Percentiles rank a stretch among this genome's conserved stretches.
These are phyloP conservation scores for Diceros bicornis DNA, from an alignment of 2,797 vertebrate species.

Conservation along the genomic window DNA sequence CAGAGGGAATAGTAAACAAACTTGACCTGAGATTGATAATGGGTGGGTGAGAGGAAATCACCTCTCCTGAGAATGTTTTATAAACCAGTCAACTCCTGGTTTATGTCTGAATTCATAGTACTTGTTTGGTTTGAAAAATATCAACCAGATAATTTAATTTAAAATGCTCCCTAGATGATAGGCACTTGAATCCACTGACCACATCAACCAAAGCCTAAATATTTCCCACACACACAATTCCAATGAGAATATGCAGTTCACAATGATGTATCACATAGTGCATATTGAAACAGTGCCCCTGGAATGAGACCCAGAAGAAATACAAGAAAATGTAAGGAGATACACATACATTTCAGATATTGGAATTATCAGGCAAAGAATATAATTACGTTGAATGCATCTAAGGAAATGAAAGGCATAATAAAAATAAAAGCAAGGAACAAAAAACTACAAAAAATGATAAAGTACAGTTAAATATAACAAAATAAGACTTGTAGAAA, in stretches of 20 bases:
- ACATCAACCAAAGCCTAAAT: not conserved
- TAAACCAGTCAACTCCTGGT: not conserved
- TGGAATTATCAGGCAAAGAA: not conserved
- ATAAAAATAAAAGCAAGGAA: not conserved
- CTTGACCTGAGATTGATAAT: not conserved
- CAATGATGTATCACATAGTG: not conserved
- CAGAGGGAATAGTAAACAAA: not conserved
- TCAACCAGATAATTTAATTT: slow-evolving; percentile 20
- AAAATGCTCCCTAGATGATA: not conserved
- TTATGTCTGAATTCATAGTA: slow-evolving; percentile 5
- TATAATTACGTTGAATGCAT: not conserved
- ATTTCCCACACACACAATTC: not conserved
- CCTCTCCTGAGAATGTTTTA: not conserved
- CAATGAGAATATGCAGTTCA: not conserved
- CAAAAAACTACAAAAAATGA: not conserved
- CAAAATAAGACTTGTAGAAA: not conserved
- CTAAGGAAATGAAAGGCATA: not conserved
- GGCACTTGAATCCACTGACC: not conserved
- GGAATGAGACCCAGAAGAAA: not conserved
- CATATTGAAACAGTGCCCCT: not conserved
- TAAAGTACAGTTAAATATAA: not conserved
- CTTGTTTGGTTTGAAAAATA: slow-evolving; percentile 29
- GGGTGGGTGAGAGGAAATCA: not conserved
- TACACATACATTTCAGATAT: not conserved
- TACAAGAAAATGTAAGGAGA: not conserved